Percentiles rank a stretch among this genome's conserved stretches.
Evolutionary conservation across 1,140 invertebrate genomes (phyloP).

Genomic region (Bactericera cockerelli): DNA sequence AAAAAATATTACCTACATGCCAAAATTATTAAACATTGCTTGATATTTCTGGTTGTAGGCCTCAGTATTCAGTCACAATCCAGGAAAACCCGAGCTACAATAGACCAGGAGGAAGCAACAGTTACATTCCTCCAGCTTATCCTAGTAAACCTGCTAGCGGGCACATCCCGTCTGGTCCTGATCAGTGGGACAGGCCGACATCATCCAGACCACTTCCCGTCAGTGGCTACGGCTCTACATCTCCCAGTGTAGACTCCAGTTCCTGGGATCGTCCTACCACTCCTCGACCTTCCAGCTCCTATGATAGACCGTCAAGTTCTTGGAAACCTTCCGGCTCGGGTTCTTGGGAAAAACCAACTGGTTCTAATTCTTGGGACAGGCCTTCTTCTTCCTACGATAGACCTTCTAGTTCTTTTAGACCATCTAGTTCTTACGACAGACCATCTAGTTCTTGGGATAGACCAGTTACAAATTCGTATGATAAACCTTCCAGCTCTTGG

Average conservation of each 20-base stretch:
- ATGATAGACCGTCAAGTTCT: background rate
- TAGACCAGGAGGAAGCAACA: background rate
- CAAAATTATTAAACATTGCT: no score
- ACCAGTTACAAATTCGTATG: background rate
- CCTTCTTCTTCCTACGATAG: background rate
- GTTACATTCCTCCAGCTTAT: no score
- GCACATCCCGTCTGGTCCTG: background rate
- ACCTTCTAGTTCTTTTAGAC: background rate
- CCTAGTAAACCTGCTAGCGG: background rate
- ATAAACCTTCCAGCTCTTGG: background rate
- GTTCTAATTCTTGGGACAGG: background rate
- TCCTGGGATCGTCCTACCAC: background rate
- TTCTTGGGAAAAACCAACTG: background rate
- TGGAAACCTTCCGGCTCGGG: background rate
- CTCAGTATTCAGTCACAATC: background rate
- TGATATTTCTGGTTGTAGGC: background rate
- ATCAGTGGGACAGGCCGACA: background rate
- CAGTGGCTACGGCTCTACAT: background rate
- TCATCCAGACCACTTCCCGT: background rate
- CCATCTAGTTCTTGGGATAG: constrained; percentile 3
- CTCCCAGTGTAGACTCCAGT: background rate
- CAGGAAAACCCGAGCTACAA: background rate
- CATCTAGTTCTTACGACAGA: background rate
- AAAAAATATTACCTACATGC: no score
- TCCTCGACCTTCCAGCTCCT: background rate